Conservation (phyloP, 2,113 vertebrate species). For the Oceanodroma tethys region DNA sequence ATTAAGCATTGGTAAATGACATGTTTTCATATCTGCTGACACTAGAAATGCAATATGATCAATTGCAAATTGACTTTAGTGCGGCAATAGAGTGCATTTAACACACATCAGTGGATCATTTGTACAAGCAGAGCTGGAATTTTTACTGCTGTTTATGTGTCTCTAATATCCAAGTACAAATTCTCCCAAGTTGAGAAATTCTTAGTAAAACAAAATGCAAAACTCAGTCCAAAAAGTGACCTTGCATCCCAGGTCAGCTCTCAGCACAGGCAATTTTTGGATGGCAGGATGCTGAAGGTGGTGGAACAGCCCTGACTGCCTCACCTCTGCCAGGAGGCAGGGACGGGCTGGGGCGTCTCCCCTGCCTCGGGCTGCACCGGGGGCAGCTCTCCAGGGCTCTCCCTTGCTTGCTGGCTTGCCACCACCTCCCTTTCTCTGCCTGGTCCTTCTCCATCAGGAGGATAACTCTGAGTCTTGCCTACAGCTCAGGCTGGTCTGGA, state of each 20-base stretch:
- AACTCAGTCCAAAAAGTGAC: background rate
- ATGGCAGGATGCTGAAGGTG: background rate
- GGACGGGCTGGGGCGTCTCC: background rate
- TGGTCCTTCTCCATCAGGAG: background rate
- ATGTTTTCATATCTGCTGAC: slow-evolving; percentile 43
- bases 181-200: background rate
- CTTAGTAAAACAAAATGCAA: background rate
- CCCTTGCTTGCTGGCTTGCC: background rate
- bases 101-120: slow-evolving; percentile 57
- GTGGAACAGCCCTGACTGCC: background rate
- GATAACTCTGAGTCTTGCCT: background rate
- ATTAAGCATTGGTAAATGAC: slow-evolving; percentile 49
- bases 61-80: slow-evolving; percentile 29
- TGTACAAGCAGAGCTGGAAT: slow-evolving; percentile 32
- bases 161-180: slow-evolving; percentile 42
- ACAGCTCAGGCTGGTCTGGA: background rate
- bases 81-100: slow-evolving; percentile 45
- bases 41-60: slow-evolving; percentile 36
- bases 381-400: background rate
- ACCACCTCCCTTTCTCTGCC: background rate
- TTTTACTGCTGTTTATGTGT: slow-evolving; percentile 53
- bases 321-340: background rate
- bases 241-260: rapidly evolving
- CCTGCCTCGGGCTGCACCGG: background rate
- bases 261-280: background rate